Percentiles rank a stretch among this genome's conserved stretches.
Evolutionary conservation across 2,797 vertebrate genomes (phyloP).

Genomic region (Arnoldichthys spilopterus): DNA sequence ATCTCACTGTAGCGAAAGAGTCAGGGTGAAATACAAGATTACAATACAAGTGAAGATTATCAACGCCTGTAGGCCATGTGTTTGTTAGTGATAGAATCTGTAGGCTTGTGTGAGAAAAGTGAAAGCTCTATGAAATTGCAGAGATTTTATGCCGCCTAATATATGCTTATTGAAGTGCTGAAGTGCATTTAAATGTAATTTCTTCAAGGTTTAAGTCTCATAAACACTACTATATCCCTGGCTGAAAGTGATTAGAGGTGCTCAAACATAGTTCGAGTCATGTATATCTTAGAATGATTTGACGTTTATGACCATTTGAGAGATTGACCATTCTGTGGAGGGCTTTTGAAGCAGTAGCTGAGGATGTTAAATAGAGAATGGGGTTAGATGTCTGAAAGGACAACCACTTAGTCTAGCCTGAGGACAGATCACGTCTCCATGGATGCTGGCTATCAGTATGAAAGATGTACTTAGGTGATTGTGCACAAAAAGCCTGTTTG

Average conservation of each 20-base stretch:
- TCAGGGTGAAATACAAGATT: background rate
- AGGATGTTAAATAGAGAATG: slow-evolving; percentile 6
- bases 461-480: slow-evolving; percentile 37
- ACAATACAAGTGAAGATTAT: too few species aligned
- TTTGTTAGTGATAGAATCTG: background rate
- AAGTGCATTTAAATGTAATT: slow-evolving; percentile 37
- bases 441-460: slow-evolving; percentile 38
- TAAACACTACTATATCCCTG: slow-evolving; percentile 26
- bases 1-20: background rate
- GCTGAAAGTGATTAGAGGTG: slow-evolving; percentile 24
- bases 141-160: slow-evolving; percentile 17
- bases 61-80: background rate
- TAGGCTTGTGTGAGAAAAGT: background rate
- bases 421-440: slow-evolving; percentile 35
- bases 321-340: background rate
- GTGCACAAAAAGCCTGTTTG: slow-evolving; percentile 41
- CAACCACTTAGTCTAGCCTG: slow-evolving; percentile 4
- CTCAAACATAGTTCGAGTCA: slow-evolving; percentile 13
- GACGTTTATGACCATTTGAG: slow-evolving; percentile 33
- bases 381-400: slow-evolving; percentile 13
- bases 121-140: background rate
- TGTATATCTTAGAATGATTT: slow-evolving; percentile 28
- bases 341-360: background rate
- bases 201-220: slow-evolving; percentile 43
- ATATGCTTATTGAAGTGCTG: slow-evolving; percentile 11